Conservation (phyloP, 1,140 invertebrate species). For the Sitobion miscanthi region DNA sequence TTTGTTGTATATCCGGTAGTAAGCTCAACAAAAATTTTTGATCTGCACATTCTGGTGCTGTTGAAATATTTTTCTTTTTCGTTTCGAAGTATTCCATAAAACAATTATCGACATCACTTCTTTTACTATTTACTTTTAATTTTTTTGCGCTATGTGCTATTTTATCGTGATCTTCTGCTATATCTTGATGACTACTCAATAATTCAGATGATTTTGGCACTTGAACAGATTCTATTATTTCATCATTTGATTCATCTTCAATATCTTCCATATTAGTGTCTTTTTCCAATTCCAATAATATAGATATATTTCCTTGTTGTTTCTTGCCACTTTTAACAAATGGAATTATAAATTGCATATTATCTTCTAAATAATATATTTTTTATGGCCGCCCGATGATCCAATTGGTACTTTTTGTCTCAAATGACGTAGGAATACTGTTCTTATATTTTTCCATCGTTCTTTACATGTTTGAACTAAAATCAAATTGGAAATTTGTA, state of each 20-base stretch:
- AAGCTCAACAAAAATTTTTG: constrained; percentile 8
- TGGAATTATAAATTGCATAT: constrained; percentile 1
- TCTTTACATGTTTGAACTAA: too few relatives aligned
- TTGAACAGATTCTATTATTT: constrained; percentile 17
- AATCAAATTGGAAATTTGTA: too few relatives aligned
- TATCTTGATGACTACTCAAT: not conserved
- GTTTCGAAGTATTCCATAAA: not conserved
- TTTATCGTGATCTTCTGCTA: not conserved
- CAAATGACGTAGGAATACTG: constrained; percentile 14
- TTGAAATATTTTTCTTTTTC: not conserved
- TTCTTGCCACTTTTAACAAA: constrained; percentile 11
- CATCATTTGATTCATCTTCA: not conserved
- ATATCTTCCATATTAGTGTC: not conserved
- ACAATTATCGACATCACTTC: constrained; percentile 20
- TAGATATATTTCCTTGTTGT: not conserved
- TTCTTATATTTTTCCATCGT: constrained; percentile 17
- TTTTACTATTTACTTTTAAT: not conserved
- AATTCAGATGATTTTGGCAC: not conserved
- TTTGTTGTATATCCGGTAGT: constrained; percentile 12
- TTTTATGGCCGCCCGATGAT: not conserved
- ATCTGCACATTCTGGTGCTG: constrained; percentile 25
- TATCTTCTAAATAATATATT: constrained; percentile 21
- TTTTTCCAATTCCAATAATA: not conserved
- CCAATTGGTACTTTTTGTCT: not conserved
- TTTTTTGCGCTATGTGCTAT: not conserved